Base-by-base conservation (phyloP, 2,888 invertebrate species). In the Sinodicranocentrus sp. region DNA sequence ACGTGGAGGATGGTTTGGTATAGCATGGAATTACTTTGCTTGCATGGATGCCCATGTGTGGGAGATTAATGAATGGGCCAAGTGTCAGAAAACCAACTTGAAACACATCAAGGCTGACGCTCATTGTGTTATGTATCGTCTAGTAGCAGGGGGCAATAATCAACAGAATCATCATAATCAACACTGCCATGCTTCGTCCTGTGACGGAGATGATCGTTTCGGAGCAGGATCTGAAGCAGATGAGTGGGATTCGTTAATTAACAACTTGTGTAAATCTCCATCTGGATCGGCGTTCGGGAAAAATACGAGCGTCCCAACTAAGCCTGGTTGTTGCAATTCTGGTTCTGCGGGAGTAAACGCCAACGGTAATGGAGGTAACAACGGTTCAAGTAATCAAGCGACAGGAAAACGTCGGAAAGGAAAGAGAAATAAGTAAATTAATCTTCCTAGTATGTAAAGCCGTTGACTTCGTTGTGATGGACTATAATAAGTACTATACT, bases 31-130 rank as follows among this genome's bases (percentile, higher is more conserved):
- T 92, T 98, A 98, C 92, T 97, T 96, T 91, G 97, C 98, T 72
- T 96, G 97, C 89, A 98, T 98, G 97, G 98, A 98, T 91, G 97
- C 97, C 77, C 95, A 95, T 85, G 95, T 98, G 33, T 98, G 97
- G 91, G 97, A 98, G 91, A 97, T 98, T 89, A 98, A 97, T 61
- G 97, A 98, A 91, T 98, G 98, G 98, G 98, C 98, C 23, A 95
- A 96, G 87, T 98, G 98, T 91, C 97, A 98, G 92, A 95, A 94
- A 89, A 93, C 93, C 79, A 94, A 94, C 90, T 91, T 94, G 88
- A 93, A 94, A 89, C 97, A 97, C 91, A 92, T 98, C 88, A 94
- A 95, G 91, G 78, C 86, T 54, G 86, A 89, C 63, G 85, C 90
- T 79, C 92, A 92, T 89, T 90, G 90, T 85, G 91, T 92, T 39